Conservation (phyloP, 2,797 vertebrate genomes). For the Hephaestus fuliginosus region DNA sequence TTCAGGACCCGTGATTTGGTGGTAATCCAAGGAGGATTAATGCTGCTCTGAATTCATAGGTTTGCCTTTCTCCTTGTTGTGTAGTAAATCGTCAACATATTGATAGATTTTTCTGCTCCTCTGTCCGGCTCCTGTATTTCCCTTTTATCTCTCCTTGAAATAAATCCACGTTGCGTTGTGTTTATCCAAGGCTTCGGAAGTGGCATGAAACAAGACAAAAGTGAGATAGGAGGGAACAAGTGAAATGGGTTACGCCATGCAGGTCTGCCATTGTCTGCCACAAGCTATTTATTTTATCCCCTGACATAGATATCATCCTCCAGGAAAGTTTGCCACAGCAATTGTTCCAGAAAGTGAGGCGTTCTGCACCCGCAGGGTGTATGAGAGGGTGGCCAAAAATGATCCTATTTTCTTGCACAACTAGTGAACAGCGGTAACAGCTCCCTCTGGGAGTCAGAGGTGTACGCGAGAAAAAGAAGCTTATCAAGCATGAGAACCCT, state of each 20-base stretch:
- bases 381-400: slow-evolving; percentile 74
- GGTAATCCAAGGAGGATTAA: slow-evolving; percentile 59
- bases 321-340: slow-evolving; percentile 67
- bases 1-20: slow-evolving; percentile 59
- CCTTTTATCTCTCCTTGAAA: slow-evolving; percentile 49
- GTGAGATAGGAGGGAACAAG: slow-evolving; percentile 55
- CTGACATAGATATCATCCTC: slow-evolving; percentile 68
- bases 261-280: slow-evolving; percentile 63
- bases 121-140: slow-evolving; percentile 27
- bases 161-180: slow-evolving; percentile 44
- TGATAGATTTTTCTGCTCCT: slow-evolving; percentile 41
- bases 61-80: slow-evolving; percentile 42
- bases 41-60: slow-evolving; percentile 55
- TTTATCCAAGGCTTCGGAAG: slow-evolving; percentile 64
- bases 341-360: slow-evolving; percentile 67
- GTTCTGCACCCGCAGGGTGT: slow-evolving; percentile 51
- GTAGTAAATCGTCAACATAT: slow-evolving; percentile 42
- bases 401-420: slow-evolving; percentile 80
- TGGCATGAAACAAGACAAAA: slow-evolving; percentile 54
- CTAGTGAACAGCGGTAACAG: slow-evolving; percentile 79
- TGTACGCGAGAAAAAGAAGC: slow-evolving; percentile 64
- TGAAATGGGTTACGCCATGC: slow-evolving; percentile 49
- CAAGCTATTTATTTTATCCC: slow-evolving; percentile 73
- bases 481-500: slow-evolving; percentile 73
- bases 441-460: slow-evolving; percentile 75